Base-by-base conservation (phyloP, 2,888 invertebrate genomes). In the Pecten maximus region DNA sequence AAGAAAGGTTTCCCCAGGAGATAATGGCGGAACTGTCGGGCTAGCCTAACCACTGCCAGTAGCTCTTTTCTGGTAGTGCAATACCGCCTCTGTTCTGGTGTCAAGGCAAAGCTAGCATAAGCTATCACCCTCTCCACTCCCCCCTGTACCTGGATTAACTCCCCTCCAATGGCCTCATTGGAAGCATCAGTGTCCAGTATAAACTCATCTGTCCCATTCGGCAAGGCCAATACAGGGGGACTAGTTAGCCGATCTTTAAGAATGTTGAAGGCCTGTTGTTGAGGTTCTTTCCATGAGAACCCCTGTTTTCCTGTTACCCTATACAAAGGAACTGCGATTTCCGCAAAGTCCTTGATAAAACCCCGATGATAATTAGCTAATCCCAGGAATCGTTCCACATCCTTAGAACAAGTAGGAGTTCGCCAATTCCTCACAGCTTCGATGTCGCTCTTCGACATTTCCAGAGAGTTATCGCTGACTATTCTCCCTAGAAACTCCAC, bases 21-120 rank as follows among this genome's bases (percentile, higher is more conserved):
- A 35, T 89, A 93, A 40, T 92, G 90, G 16, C 91, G 87, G 60
- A 87, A 93, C 8, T 92, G 92, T n/a, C 92, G n/a, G 1, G 89
- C 90, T 35, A 92, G 90, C 2, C 87, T 40, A 0, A 93, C 90
- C 10, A 93, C 87, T 0, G 92, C 91, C 39, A 94, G 48, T 1
- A 93, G 87, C 88, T 93, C 92, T 44, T 91, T 92, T 2, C 91
- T 40, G 0, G 92, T 92, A 16, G 91, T 92, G 50, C 89, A 92
- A 54, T 92, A 92, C 6, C 60, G 88, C 39, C 54, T 23, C 19
- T 92, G 92, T 40, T 48, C 88, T 1, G 88, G 88, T 2, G 60
- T 40, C 2, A 92, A 74, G 0, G 90, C 60, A n/a, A 88, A 86
- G 44, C 92, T 92, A 4, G 40, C 88, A 87, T 91, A 92, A 0